Conservation (phyloP, 2,888 invertebrate species). For the Tribolium freemani region DNA sequence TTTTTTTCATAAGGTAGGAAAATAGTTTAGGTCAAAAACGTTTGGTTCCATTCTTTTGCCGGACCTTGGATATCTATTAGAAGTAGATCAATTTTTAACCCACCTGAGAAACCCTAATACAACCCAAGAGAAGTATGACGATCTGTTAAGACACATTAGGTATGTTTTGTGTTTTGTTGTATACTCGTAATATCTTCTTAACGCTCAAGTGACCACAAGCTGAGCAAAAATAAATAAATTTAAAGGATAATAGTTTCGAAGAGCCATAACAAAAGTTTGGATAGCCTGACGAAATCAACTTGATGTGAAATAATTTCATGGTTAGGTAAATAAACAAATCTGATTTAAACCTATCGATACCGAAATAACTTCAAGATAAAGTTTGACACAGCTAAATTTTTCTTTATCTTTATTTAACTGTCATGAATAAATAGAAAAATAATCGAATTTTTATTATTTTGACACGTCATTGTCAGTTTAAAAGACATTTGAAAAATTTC, state of each 20-base stretch:
- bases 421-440: background rate
- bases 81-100: too few species aligned
- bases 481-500: background rate
- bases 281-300: slow-evolving; percentile 9
- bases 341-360: slow-evolving; percentile 9
- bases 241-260: background rate
- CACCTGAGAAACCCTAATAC: too few species aligned
- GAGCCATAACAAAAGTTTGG: background rate
- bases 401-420: background rate
- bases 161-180: background rate
- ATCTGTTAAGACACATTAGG: too few species aligned
- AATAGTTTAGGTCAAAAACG: too few species aligned
- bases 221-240: background rate
- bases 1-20: too few species aligned
- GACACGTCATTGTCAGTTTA: background rate
- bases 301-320: slow-evolving; percentile 23
- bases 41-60: too few species aligned
- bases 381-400: background rate
- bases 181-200: background rate
- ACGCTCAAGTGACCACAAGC: background rate
- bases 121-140: too few species aligned
- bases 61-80: too few species aligned
- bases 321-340: slow-evolving; percentile 29
- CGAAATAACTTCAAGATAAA: background rate
- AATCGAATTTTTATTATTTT: background rate